These are phyloP conservation scores for Periophthalmodon schlosseri DNA, from an alignment of 2,113 vertebrate genomes.

Conservation along the genomic window DNA sequence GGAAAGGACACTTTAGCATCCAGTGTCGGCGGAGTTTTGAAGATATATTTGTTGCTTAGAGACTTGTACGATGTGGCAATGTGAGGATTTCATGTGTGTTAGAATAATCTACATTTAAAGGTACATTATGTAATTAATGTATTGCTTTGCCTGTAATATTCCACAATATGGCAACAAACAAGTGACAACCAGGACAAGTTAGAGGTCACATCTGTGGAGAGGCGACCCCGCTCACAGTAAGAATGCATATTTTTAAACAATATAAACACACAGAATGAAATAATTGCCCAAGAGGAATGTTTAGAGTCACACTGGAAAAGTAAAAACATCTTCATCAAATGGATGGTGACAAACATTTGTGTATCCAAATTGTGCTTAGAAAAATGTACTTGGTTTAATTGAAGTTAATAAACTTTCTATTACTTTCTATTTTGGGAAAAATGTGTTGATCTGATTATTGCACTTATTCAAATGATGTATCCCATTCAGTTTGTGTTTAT, in stretches of 20 bases:
- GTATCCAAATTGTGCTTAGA: too few relatives aligned
- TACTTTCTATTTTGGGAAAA: neutral
- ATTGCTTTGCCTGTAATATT: neutral
- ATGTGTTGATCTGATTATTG: neutral
- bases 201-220: neutral
- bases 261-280: neutral
- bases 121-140: neutral
- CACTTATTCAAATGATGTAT: neutral
- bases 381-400: too few relatives aligned
- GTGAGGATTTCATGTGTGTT: neutral
- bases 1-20: neutral
- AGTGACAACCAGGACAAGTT: neutral
- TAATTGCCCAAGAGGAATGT: neutral
- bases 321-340: too few relatives aligned
- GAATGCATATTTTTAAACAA: too few relatives aligned
- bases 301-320: neutral
- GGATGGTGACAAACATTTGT: too few relatives aligned
- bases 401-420: too few relatives aligned
- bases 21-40: neutral
- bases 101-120: neutral
- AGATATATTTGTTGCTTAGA: neutral
- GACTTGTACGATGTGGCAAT: neutral
- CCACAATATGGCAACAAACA: neutral
- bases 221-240: too few relatives aligned
- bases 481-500: neutral